These are phyloP conservation scores for Cottoperca gobio DNA, from an alignment of 2,797 vertebrate genomes.

Conservation along the genomic window DNA sequence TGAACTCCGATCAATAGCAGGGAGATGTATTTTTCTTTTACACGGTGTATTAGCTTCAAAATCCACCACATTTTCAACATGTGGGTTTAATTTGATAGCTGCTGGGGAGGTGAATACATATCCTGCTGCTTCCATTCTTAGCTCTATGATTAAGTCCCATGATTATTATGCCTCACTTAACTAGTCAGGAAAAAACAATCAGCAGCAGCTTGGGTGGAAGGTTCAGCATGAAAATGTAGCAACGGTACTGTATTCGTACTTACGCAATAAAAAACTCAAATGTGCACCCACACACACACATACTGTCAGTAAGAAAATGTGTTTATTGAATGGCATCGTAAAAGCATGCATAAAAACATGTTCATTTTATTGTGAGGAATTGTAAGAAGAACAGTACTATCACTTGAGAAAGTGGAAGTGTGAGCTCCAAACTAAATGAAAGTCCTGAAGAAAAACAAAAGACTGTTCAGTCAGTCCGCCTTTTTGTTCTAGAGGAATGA, in stretches of 20 bases:
- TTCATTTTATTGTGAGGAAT: background rate
- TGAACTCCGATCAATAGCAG: slow-evolving; percentile 6
- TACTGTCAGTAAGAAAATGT: background rate
- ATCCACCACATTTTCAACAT: slow-evolving; percentile 12
- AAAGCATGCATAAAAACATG: background rate
- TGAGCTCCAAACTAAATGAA: background rate
- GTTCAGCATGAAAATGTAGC: slow-evolving; percentile 13
- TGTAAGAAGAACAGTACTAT: background rate
- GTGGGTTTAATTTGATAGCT: slow-evolving; percentile 18
- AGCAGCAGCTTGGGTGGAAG: slow-evolving; percentile 15
- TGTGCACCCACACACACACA: background rate
- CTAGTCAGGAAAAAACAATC: slow-evolving; percentile 3
- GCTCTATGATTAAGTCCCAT: slow-evolving; percentile 24
- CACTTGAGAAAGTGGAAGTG: background rate
- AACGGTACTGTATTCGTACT: background rate
- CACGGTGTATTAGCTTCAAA: background rate
- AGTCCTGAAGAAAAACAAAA: background rate
- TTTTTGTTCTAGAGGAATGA: background rate
- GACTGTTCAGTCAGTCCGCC: background rate
- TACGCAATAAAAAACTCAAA: slow-evolving; percentile 1
- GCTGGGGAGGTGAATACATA: slow-evolving; percentile 6
- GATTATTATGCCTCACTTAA: slow-evolving; percentile 35
- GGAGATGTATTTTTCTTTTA: slow-evolving; percentile 8
- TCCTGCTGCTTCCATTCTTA: slow-evolving; percentile 24
- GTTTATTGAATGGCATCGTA: background rate